Evolutionary conservation across 2,113 vertebrate genomes (phyloP).

Genomic region (Pleuronectes platessa): DNA sequence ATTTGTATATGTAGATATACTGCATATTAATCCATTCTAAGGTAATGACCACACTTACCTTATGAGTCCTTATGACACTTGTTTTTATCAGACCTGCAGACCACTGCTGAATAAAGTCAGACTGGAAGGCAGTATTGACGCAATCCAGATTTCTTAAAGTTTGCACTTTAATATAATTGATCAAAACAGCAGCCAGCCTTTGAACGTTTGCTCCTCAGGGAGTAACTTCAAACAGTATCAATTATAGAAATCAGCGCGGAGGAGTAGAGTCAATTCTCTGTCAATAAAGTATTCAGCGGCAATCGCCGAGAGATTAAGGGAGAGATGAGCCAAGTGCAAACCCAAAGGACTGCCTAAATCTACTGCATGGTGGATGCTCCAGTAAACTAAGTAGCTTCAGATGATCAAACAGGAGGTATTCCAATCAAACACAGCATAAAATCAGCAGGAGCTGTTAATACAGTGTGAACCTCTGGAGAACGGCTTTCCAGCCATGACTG

Average conservation of each 20-base stretch:
- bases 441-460: slow-evolving; percentile 34
- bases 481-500: slow-evolving; percentile 22
- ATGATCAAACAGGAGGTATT: slow-evolving; percentile 71
- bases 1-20: neutral
- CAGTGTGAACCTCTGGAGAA: slow-evolving; percentile 44
- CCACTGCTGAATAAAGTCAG: slow-evolving; percentile 16
- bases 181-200: slow-evolving; percentile 75
- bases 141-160: slow-evolving; percentile 59
- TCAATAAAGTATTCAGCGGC: slow-evolving; percentile 80
- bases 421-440: slow-evolving; percentile 61
- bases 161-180: slow-evolving; percentile 80
- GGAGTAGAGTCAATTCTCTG: slow-evolving; percentile 75
- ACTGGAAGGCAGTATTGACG: slow-evolving; percentile 54
- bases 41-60: neutral
- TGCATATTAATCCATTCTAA: neutral
- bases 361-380: slow-evolving; percentile 62
- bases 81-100: slow-evolving; percentile 3
- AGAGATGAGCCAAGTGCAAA: slow-evolving; percentile 68
- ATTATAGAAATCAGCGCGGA: slow-evolving; percentile 79
- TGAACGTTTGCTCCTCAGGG: slow-evolving; percentile 66
- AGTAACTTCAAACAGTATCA: slow-evolving; percentile 81
- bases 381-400: slow-evolving; percentile 62
- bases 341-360: slow-evolving; percentile 74
- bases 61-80: slow-evolving; percentile 16
- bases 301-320: slow-evolving; percentile 76